A percentile compares a stretch with the other conserved stretches of the same genome.
Evolutionary conservation across 2,113 vertebrate genomes (phyloP).

Genomic region (Burhinus bistriatus): DNA sequence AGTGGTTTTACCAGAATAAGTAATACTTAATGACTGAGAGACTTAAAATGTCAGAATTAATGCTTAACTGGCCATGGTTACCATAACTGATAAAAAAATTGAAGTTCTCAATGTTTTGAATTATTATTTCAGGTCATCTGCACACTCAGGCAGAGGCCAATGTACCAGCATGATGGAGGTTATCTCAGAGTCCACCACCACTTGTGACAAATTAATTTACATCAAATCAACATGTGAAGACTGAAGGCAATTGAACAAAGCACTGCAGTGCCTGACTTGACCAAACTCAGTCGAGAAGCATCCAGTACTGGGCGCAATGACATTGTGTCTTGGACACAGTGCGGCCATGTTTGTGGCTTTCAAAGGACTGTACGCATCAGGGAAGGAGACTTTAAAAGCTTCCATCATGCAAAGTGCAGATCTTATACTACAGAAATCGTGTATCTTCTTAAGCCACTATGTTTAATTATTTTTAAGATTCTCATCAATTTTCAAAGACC

Average conservation of each 20-base stretch:
- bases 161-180: background rate
- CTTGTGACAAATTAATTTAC: background rate
- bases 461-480: slow-evolving; percentile 3
- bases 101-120: background rate
- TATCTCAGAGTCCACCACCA: background rate
- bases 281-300: background rate
- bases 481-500: background rate
- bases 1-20: background rate
- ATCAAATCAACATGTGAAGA: background rate
- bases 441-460: background rate
- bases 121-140: background rate
- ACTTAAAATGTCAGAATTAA: background rate
- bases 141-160: background rate
- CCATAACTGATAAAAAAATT: background rate
- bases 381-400: background rate
- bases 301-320: background rate
- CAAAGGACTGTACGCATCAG: background rate
- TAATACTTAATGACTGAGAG: background rate
- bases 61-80: background rate
- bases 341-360: background rate
- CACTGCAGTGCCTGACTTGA: background rate
- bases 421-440: background rate
- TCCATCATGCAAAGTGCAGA: background rate
- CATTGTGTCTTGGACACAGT: background rate
- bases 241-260: background rate